A percentile compares a stretch with the other conserved stretches of the same genome.
phyloP scores from a whole-genome alignment of 2,113 vertebrate genomes.

The Desmodus rotundus region DNA sequence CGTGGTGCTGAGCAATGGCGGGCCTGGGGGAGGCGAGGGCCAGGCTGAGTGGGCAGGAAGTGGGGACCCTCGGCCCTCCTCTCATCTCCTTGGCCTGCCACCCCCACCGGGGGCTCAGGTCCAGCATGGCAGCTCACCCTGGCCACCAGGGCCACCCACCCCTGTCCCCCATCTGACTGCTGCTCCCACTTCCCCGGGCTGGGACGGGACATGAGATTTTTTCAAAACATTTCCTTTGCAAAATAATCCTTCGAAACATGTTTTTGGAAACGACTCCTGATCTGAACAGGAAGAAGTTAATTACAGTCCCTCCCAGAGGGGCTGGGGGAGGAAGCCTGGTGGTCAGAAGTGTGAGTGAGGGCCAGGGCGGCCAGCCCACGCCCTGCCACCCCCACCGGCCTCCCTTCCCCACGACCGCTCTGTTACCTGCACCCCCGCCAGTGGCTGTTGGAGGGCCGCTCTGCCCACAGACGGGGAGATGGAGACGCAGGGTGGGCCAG shows the following conservation, averaged over 20 bases:
- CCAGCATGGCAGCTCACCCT: not conserved
- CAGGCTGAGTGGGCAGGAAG: fast-evolving
- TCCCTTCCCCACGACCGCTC: not conserved
- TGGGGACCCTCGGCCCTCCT: not conserved
- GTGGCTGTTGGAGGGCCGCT: not conserved
- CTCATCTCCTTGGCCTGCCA: not conserved
- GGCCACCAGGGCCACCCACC: not conserved
- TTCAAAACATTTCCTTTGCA: slow-evolving; percentile 87
- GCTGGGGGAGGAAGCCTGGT: slow-evolving; percentile 77
- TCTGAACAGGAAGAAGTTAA: slow-evolving; percentile 86
- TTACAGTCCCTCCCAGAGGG: slow-evolving; percentile 75
- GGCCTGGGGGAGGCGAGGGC: not conserved
- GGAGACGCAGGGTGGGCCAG: not conserved
- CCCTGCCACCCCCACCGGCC: not conserved
- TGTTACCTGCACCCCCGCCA: not conserved
- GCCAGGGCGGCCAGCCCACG: not conserved
- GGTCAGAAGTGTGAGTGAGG: slow-evolving; percentile 44
- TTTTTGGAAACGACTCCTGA: slow-evolving; percentile 81
- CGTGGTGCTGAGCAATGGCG: not conserved
- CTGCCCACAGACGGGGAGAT: not conserved
- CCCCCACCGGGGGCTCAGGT: not conserved
- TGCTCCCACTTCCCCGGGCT: slow-evolving; percentile 72
- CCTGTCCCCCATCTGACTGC: not conserved
- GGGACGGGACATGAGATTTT: slow-evolving; percentile 74
- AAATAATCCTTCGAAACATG: slow-evolving; percentile 83